Evolutionary conservation across 2,797 vertebrate species (phyloP), one percentile per base, ranked within the genome.

Genomic region (Scomberomorus guttatus): DNA sequence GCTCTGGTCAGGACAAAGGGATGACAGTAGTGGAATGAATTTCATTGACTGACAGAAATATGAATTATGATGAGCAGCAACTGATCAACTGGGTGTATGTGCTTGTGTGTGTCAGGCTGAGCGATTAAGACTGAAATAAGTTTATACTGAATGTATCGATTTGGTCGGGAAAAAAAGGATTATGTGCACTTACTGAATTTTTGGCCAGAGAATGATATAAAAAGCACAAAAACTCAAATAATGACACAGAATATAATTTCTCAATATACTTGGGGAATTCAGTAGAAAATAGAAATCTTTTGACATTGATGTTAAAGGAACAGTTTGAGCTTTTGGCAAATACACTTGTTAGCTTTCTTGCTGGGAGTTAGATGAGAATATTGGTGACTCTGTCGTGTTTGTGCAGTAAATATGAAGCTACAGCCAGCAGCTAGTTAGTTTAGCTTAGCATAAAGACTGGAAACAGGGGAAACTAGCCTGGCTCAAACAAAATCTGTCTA

Each of bases 1-100:
- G 98, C 97, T 99, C 98, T 99, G 98, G 97, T 99, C 97, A 97
- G 97, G 98, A 99, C 97, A 99, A 98, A 99, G 97, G 98, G 97
- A 98, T 98, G 98, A 99, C 96, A 99, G 98, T 95, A 95, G 96
- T 98, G 97, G 96, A 97, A 98, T 99, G 97, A 99, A 97, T 97
- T 97, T 97, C 95, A 96, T 95, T 96, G 96, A 94, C 95, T 95
- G 95, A 96, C 95, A 97, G 90, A 96, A 91, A 96, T 87, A 94
- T 94, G 96, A 97, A 90, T 95, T 95, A 97, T 97, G 97, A 96
- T 93, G 95, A 94, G 91, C 94, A 89, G 85, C 61, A 87, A 82
- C 59, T 81, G 77, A 89, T 74, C 48, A 32, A 34, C 25, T 70
- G 87, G 14, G 39, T 69, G 7, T 14, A 29, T 72, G 64, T 32